Evolutionary conservation across 2,797 vertebrate genomes (phyloP).

Genomic region (Microctenopoma stevenorrisi): DNA sequence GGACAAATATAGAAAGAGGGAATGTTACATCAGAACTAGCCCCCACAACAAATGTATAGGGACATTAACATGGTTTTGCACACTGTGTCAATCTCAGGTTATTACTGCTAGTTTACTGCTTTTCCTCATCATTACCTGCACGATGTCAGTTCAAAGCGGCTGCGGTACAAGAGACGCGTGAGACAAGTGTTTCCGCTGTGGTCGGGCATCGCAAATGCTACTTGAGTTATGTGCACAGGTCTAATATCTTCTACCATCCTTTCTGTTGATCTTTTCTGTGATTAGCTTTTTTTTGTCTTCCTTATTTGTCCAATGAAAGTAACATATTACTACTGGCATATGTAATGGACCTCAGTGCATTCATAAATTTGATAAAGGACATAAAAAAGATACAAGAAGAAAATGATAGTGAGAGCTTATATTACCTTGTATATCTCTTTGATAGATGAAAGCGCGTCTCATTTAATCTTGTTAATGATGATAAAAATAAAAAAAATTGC

Average conservation of each 20-base stretch:
- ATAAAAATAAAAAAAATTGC: constrained; percentile 52
- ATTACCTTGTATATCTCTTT: constrained; percentile 44
- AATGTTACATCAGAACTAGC: constrained; percentile 46
- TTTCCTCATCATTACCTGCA: constrained; percentile 56
- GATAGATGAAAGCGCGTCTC: constrained; percentile 44
- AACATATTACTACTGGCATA: constrained; percentile 26
- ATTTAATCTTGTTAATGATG: constrained; percentile 57
- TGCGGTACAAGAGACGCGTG: background rate
- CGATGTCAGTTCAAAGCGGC: constrained; percentile 27
- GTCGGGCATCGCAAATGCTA: constrained; percentile 11
- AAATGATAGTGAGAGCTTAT: constrained; percentile 27
- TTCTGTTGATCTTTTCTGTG: constrained; percentile 21
- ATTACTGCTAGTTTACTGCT: constrained; percentile 48
- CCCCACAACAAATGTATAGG: constrained; percentile 46
- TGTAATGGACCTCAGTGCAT: constrained; percentile 33
- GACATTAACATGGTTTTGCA: constrained; percentile 56
- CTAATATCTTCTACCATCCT: constrained; percentile 5
- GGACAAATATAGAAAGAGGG: constrained; percentile 38
- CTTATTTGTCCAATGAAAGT: constrained; percentile 19
- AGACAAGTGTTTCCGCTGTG: constrained; percentile 19
- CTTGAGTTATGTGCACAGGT: constrained; percentile 23
- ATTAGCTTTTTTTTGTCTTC: constrained; percentile 11
- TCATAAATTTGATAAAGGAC: constrained; percentile 43
- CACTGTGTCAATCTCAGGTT: constrained; percentile 44
- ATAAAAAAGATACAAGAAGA: constrained; percentile 10